Evolutionary conservation across 2,113 vertebrate species (phyloP).

Genomic region (Cepphus grylle): DNA sequence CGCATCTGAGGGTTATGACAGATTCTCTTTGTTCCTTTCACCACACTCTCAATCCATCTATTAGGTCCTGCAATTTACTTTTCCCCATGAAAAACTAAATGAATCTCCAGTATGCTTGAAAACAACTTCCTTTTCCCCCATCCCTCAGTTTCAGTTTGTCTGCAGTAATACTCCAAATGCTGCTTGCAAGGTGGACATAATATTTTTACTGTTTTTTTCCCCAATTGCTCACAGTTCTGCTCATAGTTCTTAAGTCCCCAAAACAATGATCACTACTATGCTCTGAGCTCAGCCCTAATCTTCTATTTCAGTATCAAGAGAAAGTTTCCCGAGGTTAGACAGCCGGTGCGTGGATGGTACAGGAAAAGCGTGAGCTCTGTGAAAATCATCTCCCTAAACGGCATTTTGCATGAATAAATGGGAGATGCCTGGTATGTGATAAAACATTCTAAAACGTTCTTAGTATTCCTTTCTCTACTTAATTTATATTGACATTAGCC

Average conservation of each 20-base stretch:
- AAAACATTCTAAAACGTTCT: background rate
- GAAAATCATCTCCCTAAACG: background rate
- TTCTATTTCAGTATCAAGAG: background rate
- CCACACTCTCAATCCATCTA: background rate
- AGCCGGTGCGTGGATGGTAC: background rate
- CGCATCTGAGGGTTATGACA: background rate
- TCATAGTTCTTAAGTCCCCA: background rate
- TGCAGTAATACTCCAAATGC: background rate
- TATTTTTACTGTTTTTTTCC: background rate
- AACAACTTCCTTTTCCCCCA: background rate
- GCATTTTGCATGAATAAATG: background rate
- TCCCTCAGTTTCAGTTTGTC: background rate
- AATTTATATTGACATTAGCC: background rate
- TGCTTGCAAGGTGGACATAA: background rate
- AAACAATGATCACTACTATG: background rate
- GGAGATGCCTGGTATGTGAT: background rate
- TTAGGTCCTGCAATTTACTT: background rate
- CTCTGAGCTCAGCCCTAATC: background rate
- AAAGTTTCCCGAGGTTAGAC: background rate
- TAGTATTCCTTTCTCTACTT: background rate
- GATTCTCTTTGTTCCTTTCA: background rate
- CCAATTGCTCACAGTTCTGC: background rate
- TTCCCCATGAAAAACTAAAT: background rate
- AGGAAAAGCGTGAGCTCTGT: background rate
- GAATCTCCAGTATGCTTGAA: background rate